phyloP scores from a whole-genome alignment of 2,797 vertebrate species.

The Hippoglossus hippoglossus region DNA sequence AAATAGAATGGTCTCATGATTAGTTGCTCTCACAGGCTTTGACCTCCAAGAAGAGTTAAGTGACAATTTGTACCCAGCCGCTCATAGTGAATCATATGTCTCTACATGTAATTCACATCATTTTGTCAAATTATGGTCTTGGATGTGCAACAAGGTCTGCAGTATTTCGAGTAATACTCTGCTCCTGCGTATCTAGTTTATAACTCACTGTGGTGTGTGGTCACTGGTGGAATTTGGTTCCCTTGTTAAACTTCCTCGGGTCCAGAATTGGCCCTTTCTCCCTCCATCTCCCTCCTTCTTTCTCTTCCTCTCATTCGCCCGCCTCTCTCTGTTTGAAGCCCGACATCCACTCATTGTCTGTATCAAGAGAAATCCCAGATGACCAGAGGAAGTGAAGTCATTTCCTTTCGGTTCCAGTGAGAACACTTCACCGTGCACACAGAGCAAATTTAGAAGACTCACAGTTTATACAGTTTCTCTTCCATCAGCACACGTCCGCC shows the following conservation, averaged over 20 bases:
- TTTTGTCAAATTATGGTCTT: slow-evolving; percentile 26
- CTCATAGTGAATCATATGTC: background rate
- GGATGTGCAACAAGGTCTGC: background rate
- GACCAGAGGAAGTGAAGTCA: slow-evolving; percentile 86
- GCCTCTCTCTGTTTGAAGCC: slow-evolving; percentile 56
- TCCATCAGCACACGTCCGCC: background rate
- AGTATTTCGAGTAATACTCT: slow-evolving; percentile 39
- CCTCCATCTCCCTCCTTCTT: slow-evolving; percentile 1
- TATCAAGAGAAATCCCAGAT: slow-evolving; percentile 77
- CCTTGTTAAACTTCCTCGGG: slow-evolving; percentile 32
- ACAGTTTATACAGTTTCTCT: slow-evolving; percentile 6
- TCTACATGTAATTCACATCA: background rate
- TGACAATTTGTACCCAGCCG: background rate
- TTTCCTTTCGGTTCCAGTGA: slow-evolving; percentile 73
- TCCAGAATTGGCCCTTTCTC: slow-evolving; percentile 24
- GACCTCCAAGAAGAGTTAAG: background rate
- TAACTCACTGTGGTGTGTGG: slow-evolving; percentile 37
- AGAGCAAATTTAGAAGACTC: slow-evolving; percentile 22
- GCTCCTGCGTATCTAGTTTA: slow-evolving; percentile 58
- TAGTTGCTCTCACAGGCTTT: background rate
- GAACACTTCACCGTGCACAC: slow-evolving; percentile 34
- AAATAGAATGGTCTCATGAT: background rate
- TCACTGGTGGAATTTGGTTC: slow-evolving; percentile 35
- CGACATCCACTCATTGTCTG: slow-evolving; percentile 84
- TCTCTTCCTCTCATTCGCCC: slow-evolving; percentile 11